Evolutionary conservation across 2,797 vertebrate genomes (phyloP).

Genomic region (Cyclura pinguis): DNA sequence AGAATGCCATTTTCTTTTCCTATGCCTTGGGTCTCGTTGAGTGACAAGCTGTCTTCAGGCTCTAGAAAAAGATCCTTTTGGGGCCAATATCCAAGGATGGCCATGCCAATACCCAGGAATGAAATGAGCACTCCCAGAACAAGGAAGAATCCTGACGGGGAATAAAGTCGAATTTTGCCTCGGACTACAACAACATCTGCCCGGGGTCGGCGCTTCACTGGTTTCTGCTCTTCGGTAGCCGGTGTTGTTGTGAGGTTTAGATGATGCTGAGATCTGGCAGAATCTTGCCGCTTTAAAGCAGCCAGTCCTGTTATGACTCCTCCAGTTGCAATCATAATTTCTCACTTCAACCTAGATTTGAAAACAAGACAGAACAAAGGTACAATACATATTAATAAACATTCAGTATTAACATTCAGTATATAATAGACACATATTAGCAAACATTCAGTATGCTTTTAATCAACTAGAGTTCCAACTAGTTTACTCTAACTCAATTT

Average conservation of each 20-base stretch:
- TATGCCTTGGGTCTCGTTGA: conserved; percentile 78
- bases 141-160: conserved; percentile 95
- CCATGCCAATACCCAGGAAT: conserved; percentile 93
- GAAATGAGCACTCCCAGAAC: conserved; percentile 92
- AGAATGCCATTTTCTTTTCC: conserved; percentile 80
- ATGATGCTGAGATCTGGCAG: conserved; percentile 92
- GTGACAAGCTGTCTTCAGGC: conserved; percentile 68
- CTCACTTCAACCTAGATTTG: conserved; percentile 68
- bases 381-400: conserved; percentile 1
- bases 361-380: conserved; percentile 49
- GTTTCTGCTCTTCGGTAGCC: conserved; percentile 83
- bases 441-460: too few relatives aligned
- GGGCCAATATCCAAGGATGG: conserved; percentile 97
- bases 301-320: conserved; percentile 97
- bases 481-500: too few relatives aligned
- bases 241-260: conserved; percentile 76
- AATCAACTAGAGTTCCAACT: too few relatives aligned
- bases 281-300: conserved; percentile 97
- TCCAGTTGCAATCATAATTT: conserved; percentile 94
- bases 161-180: conserved; percentile 94
- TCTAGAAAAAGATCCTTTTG: conserved; percentile 82
- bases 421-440: too few relatives aligned
- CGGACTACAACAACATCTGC: conserved; percentile 94
- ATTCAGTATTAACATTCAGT: background rate
- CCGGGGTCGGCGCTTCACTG: conserved; percentile 86